Evolutionary conservation across 2,113 vertebrate genomes (phyloP).

Genomic region (Hydrochoerus hydrochaeris): DNA sequence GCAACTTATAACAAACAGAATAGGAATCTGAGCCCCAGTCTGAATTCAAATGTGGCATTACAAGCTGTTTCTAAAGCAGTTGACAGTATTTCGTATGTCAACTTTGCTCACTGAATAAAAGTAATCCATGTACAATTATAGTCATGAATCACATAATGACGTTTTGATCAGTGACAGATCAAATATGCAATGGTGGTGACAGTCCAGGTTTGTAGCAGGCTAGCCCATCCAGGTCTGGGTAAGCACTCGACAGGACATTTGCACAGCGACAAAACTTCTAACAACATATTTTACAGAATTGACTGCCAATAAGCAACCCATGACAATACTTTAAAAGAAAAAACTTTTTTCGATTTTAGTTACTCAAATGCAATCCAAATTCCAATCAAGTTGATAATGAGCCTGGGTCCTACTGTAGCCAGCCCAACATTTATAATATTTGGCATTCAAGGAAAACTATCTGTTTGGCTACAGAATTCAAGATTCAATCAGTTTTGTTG

Average conservation of each 20-base stretch:
- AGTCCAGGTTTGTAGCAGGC: neutral
- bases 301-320: neutral
- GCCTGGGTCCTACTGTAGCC: neutral
- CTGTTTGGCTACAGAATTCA: neutral
- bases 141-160: neutral
- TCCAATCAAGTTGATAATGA: neutral
- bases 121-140: neutral
- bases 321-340: slow-evolving; percentile 40
- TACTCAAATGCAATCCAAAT: slow-evolving; percentile 51
- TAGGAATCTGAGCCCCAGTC: neutral
- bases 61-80: neutral
- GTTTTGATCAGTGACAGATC: neutral
- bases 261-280: neutral
- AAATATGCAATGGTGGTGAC: no score
- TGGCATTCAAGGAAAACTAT: slow-evolving; percentile 34
- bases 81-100: neutral
- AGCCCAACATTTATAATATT: neutral
- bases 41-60: neutral
- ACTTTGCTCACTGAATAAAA: neutral
- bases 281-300: neutral
- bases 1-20: neutral
- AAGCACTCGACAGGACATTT: no score
- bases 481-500: neutral
- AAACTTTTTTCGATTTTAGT: slow-evolving; percentile 36
- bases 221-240: neutral